Evolutionary conservation across 2,113 vertebrate genomes (phyloP).

Genomic region (Corythornis vintsioides): DNA sequence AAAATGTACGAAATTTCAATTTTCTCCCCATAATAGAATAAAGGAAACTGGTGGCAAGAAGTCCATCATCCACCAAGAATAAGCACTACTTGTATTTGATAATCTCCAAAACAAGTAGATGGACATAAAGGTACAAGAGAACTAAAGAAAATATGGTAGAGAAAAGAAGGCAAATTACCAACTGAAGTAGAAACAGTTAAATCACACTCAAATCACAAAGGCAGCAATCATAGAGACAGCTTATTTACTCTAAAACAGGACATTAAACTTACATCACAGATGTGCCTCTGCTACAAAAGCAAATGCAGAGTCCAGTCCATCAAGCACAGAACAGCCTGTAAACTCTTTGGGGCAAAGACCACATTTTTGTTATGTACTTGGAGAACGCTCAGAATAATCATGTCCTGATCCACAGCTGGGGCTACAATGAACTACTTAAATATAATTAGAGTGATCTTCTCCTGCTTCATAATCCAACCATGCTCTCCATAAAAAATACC

Average conservation of each 20-base stretch:
- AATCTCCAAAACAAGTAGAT: background rate
- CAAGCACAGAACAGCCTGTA: background rate
- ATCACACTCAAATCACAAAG: background rate
- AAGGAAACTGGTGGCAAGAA: background rate
- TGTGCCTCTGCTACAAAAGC: background rate
- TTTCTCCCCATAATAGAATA: background rate
- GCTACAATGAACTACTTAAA: background rate
- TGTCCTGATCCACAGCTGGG: background rate
- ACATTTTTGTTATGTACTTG: background rate
- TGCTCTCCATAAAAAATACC: background rate
- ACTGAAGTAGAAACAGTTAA: background rate
- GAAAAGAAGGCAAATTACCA: background rate
- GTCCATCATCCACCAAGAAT: background rate
- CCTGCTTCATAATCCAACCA: background rate
- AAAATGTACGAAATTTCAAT: background rate
- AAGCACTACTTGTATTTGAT: background rate
- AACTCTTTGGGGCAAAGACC: background rate
- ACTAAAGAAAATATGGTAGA: background rate
- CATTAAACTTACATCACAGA: background rate
- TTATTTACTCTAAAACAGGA: background rate
- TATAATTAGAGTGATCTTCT: background rate
- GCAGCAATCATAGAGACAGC: accelerated
- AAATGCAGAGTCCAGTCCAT: background rate
- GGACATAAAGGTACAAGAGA: background rate
- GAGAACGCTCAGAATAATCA: background rate